Evolutionary conservation across 2,888 invertebrate genomes (phyloP).

Genomic region (Flexamia atlantica): DNA sequence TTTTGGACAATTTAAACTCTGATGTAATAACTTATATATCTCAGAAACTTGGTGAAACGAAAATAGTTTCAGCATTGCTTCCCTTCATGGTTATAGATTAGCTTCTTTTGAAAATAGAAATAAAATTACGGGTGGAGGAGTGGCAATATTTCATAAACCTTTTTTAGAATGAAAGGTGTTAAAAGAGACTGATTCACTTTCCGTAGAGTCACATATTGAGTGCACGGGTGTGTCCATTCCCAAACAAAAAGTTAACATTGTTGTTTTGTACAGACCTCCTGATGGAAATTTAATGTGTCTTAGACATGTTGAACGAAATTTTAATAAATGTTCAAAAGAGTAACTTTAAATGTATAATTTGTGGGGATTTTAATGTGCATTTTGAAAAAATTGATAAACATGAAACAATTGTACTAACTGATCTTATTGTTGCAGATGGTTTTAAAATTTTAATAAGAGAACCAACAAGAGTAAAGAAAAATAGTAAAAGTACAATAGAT

Average conservation of each 20-base stretch:
- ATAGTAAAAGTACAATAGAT: not conserved
- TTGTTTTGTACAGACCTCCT: not conserved
- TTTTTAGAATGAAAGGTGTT: not conserved
- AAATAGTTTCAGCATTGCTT: not conserved
- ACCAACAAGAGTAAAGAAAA: not conserved
- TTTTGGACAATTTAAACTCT: not conserved
- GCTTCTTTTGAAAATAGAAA: not conserved
- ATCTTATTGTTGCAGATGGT: not conserved
- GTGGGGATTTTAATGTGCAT: not conserved
- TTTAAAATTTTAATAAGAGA: conserved; percentile 5
- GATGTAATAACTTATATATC: not conserved
- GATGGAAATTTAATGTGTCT: not conserved
- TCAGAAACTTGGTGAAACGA: not conserved
- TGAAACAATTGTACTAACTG: not conserved
- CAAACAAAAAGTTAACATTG: not conserved
- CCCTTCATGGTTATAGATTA: not conserved
- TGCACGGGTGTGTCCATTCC: not conserved
- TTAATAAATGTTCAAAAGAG: not conserved
- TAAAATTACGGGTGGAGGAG: not conserved
- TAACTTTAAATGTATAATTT: not conserved
- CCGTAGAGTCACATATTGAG: not conserved
- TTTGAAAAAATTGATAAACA: not conserved
- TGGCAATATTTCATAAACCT: not conserved
- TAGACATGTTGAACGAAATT: not conserved
- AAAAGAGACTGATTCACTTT: not conserved